phyloP scores from a whole-genome alignment of 2,888 invertebrate species.

The Drosophila acutilabella region DNA sequence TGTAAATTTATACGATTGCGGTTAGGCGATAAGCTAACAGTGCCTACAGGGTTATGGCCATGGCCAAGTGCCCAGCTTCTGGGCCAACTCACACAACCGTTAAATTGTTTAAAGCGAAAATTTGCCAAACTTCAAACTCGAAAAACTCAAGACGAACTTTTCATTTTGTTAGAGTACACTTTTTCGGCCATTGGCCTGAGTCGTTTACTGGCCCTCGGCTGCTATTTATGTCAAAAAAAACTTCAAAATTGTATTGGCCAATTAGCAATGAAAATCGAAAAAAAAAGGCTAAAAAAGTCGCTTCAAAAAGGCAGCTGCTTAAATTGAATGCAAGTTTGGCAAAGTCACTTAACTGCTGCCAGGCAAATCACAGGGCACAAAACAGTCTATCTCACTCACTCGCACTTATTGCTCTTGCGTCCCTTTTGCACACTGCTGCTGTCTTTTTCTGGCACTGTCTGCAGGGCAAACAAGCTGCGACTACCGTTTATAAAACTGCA shows the following conservation, averaged over 20 bases:
- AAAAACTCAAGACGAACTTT: too few relatives aligned
- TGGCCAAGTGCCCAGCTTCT: conserved; percentile 28
- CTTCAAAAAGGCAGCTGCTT: conserved; percentile 30
- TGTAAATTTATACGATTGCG: conserved; percentile 73
- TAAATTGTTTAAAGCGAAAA: conserved; percentile 74
- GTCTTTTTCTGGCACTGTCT: conserved; percentile 6
- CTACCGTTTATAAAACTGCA: conserved; percentile 76
- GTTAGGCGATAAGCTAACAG: conserved; percentile 57
- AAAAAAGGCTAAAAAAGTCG: conserved; percentile 16
- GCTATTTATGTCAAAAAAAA: neutral
- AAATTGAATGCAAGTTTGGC: conserved; percentile 38
- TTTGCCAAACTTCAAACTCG: conserved; percentile 52
- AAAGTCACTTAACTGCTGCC: conserved; percentile 23
- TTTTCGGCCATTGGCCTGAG: conserved; percentile 2
- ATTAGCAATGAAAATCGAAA: conserved; percentile 3
- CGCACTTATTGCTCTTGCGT: neutral
- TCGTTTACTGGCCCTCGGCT: neutral
- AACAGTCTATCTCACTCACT: conserved; percentile 1
- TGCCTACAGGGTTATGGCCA: conserved; percentile 20
- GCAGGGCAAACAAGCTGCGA: conserved; percentile 61
- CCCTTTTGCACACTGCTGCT: neutral
- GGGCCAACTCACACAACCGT: conserved; percentile 53
- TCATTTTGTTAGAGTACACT: conserved; percentile 3
- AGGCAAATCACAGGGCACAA: conserved; percentile 44
- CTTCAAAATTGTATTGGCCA: conserved; percentile 22